Base-by-base conservation (phyloP, 2,113 vertebrate species). In the Chlorodrepanis virens region DNA sequence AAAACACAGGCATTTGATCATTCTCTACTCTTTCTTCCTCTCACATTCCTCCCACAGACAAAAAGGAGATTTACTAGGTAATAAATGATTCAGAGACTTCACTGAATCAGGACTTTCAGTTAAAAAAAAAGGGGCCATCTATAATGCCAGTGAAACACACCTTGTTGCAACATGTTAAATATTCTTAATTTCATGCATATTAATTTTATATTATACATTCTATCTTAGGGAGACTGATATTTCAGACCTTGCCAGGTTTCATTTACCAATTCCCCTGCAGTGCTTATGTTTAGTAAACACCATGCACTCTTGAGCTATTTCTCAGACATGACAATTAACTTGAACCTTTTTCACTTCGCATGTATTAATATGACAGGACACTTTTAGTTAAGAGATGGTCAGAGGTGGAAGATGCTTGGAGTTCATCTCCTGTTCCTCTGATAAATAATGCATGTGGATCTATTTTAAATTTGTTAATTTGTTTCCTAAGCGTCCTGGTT, bases 391-490 rank as follows among this genome's bases (percentile, higher is more conserved):
- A 83, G 87, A 81, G 39, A 77, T 53, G 7, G 81, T 39, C 61
- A 68, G 65, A 88, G 60, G 47, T 84, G 31, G 72, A 60, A 61
- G 47, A 76, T 12, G 31, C 44, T 89, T 7, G 0, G 25, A 42
- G 35, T 3, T 21, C 4, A 0, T 89, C 56, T 93, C 80, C 54
- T 52, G 35, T 74, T 90, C 69, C 60, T 67, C 71, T 40, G 33
- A 74, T 63, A 90, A 86, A 83, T 88, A 90, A 95, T 14, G n/a
- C 0, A 2, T 23, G 49, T 1, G 10, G 12, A 45, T 92, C 79
- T 92, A 83, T 70, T 90, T 93, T 71, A n/a, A n/a, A n/a, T n/a
- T 69, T 59, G 44, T 44, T 95, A 88, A 90, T 94, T 77, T 75
- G 45, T 81, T 96, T 71, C 84, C 84, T 81, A 47, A 5, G 31